These are phyloP conservation scores for Verasper variegatus DNA, from an alignment of 2,113 vertebrate genomes.

Conservation along the genomic window DNA sequence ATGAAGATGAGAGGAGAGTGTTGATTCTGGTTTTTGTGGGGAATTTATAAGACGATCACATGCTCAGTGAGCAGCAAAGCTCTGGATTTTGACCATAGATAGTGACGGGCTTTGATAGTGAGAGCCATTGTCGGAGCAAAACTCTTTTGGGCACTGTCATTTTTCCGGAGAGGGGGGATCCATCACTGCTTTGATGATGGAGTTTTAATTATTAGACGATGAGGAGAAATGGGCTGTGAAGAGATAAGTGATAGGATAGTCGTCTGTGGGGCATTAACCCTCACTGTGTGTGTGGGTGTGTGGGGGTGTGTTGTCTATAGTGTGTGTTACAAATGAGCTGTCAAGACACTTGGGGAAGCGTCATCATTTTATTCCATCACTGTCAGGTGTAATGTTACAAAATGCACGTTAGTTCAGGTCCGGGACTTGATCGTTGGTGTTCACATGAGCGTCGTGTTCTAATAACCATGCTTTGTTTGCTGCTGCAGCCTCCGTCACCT, in stretches of 20 bases:
- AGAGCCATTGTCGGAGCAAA: conserved; percentile 63
- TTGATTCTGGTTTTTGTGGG: conserved; percentile 20
- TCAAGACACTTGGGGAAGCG: not conserved
- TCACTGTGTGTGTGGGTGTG: not conserved
- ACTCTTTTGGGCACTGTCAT: conserved; percentile 57
- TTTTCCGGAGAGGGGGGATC: conserved; percentile 52
- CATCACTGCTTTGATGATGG: conserved; percentile 57
- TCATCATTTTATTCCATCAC: not conserved
- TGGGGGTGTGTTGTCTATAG: not conserved
- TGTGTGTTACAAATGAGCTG: not conserved
- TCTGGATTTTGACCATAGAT: conserved; percentile 65
- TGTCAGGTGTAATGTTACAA: conserved; percentile 2
- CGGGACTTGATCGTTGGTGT: not conserved
- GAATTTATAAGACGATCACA: conserved; percentile 37
- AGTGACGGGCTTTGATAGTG: conserved; percentile 60
- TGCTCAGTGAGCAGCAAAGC: conserved; percentile 46
- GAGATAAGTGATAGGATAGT: conserved; percentile 45
- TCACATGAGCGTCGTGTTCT: too few species aligned
- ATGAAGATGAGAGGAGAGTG: not conserved
- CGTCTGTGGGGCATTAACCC: conserved; percentile 30
- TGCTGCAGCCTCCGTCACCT: not conserved
- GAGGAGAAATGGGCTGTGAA: conserved; percentile 58
- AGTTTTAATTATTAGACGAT: conserved; percentile 63
- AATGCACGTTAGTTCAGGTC: not conserved
- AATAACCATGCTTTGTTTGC: not conserved